These are phyloP conservation scores for Meda fulgida DNA, from an alignment of 2,797 vertebrate species.

Conservation along the genomic window DNA sequence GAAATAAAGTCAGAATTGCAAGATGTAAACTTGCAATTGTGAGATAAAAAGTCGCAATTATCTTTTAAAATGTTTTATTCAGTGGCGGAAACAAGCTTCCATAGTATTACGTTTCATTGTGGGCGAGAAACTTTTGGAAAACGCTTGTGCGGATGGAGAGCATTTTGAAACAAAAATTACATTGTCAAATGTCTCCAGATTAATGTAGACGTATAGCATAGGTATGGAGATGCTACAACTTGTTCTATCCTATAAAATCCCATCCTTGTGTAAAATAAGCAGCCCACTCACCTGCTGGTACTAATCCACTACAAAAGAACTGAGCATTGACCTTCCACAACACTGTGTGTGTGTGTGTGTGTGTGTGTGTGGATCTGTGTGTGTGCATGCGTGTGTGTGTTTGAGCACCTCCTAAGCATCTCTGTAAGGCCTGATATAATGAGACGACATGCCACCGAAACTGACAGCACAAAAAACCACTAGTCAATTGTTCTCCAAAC, in stretches of 20 bases:
- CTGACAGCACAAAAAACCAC: conserved; percentile 78
- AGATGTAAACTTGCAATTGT: no score
- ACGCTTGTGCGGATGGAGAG: background rate
- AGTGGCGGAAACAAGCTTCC: no score
- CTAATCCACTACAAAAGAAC: conserved; percentile 73
- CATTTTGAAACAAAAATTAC: background rate
- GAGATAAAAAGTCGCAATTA: no score
- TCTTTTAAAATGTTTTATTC: no score
- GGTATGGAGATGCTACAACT: background rate
- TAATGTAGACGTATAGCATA: background rate
- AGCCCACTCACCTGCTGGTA: conserved; percentile 38
- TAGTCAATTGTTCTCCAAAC: conserved; percentile 80
- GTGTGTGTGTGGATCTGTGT: conserved; percentile 31
- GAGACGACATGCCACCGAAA: conserved; percentile 73
- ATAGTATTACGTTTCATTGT: background rate
- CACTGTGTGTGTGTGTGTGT: conserved; percentile 51
- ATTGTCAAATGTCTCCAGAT: background rate
- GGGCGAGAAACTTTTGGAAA: background rate
- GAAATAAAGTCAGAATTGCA: no score
- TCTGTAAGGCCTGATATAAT: conserved; percentile 82
- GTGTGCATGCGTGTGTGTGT: conserved; percentile 34
- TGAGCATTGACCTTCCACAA: conserved; percentile 79
- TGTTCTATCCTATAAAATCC: conserved; percentile 30
- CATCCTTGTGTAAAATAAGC: conserved; percentile 62
- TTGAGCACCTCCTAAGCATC: conserved; percentile 71